Conservation (phyloP, 2,797 vertebrate genomes). For the Hemibagrus guttatus region DNA sequence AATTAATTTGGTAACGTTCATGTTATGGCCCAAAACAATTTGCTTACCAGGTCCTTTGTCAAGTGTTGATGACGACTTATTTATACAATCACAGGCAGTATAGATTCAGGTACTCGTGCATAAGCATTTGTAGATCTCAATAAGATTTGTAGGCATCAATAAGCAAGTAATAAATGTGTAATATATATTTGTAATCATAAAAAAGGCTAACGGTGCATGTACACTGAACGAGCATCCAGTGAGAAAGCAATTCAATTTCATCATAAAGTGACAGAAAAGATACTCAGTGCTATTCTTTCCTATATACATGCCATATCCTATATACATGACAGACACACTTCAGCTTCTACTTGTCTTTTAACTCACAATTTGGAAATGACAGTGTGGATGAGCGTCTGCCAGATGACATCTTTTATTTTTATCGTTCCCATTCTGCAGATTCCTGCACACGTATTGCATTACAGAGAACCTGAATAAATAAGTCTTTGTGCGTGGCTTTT, state of each 20-base stretch:
- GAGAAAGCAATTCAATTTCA: not conserved
- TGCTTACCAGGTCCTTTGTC: not conserved
- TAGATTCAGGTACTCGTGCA: not conserved
- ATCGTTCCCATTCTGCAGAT: not conserved
- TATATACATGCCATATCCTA: not conserved
- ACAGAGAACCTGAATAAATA: not conserved
- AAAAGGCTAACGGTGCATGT: not conserved
- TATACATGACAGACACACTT: not conserved
- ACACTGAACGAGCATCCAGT: not conserved
- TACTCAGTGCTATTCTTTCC: not conserved
- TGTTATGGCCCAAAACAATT: not conserved
- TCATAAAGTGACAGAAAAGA: not conserved
- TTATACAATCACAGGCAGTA: not conserved
- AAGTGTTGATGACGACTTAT: not conserved
- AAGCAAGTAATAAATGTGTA: not conserved
- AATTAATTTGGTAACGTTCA: not conserved
- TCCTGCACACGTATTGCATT: not conserved
- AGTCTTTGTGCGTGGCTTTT: not conserved
- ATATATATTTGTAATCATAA: not conserved
- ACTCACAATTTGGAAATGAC: not conserved
- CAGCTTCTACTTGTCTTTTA: not conserved
- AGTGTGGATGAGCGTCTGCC: not conserved
- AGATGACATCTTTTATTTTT: not conserved
- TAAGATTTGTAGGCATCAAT: not conserved
- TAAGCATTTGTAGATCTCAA: not conserved